Conservation (phyloP, 2,113 vertebrate species). For the Notothenia coriiceps region DNA sequence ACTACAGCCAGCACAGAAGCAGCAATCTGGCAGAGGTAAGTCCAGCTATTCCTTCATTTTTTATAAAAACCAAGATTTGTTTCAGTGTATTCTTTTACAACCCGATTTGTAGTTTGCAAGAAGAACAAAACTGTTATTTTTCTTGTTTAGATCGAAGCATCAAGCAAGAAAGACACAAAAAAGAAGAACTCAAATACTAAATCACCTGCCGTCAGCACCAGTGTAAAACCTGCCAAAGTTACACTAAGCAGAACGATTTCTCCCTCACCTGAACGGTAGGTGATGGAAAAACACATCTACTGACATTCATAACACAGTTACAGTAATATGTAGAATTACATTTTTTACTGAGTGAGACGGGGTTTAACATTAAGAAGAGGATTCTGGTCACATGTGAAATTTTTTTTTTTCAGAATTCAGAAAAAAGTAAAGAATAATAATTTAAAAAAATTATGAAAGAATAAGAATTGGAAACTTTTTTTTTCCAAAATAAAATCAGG, state of each 20-base stretch:
- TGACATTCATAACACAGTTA: not conserved
- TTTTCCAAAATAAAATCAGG: too few species aligned
- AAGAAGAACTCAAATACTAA: slow-evolving; percentile 48
- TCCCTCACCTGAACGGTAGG: slow-evolving; percentile 67
- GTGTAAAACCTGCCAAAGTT: slow-evolving; percentile 20
- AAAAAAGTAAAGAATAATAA: too few species aligned
- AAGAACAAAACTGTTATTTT: not conserved
- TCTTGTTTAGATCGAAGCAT: slow-evolving; percentile 59
- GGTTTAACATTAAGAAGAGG: too few species aligned
- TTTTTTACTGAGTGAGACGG: too few species aligned
- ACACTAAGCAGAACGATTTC: slow-evolving; percentile 49
- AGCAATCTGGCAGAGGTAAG: slow-evolving; percentile 66
- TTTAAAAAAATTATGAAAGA: too few species aligned
- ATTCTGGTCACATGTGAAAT: too few species aligned
- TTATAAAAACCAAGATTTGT: not conserved
- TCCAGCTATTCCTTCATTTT: not conserved
- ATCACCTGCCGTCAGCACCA: slow-evolving; percentile 14
- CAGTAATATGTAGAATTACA: not conserved
- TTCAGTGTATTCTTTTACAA: not conserved
- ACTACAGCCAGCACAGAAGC: slow-evolving; percentile 50
- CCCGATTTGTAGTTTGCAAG: not conserved
- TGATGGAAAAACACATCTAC: not conserved
- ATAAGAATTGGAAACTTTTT: too few species aligned
- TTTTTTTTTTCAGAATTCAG: too few species aligned
- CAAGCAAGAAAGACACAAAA: slow-evolving; percentile 3